A percentile compares a stretch with the other conserved stretches of the same genome.
These are phyloP conservation scores for Athripsodes cinereus DNA, from an alignment of 2,888 invertebrate species.

Conservation along the genomic window DNA sequence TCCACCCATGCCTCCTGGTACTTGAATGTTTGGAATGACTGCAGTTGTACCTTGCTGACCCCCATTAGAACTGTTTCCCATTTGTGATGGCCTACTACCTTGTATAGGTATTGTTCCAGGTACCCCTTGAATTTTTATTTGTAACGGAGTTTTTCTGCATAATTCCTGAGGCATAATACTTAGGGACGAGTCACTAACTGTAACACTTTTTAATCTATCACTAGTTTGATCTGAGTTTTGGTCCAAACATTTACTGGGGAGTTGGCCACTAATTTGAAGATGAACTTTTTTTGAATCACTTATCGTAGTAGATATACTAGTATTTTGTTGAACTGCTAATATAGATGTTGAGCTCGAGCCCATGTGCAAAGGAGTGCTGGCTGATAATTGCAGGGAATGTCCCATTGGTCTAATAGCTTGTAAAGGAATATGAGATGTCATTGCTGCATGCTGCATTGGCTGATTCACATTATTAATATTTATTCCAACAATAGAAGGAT, in stretches of 20 bases:
- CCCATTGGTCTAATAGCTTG: neutral
- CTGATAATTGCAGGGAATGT: neutral
- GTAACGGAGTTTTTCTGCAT: neutral
- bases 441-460: neutral
- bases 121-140: conserved; percentile 32
- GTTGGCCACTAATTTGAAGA: neutral
- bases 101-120: conserved; percentile 27
- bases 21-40: conserved; percentile 31
- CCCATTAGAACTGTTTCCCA: neutral
- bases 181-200: neutral
- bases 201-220: neutral
- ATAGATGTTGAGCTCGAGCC: neutral
- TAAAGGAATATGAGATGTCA: neutral
- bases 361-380: neutral
- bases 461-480: neutral
- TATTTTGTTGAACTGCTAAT: neutral
- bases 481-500: neutral
- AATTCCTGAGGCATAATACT: neutral
- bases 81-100: conserved; percentile 36
- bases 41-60: conserved; percentile 33
- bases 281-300: neutral
- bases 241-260: neutral
- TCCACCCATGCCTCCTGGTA: conserved; percentile 23
- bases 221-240: neutral
- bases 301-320: neutral